Conservation (phyloP, 1,140 invertebrate genomes). For the Mylabris phalerata region DNA sequence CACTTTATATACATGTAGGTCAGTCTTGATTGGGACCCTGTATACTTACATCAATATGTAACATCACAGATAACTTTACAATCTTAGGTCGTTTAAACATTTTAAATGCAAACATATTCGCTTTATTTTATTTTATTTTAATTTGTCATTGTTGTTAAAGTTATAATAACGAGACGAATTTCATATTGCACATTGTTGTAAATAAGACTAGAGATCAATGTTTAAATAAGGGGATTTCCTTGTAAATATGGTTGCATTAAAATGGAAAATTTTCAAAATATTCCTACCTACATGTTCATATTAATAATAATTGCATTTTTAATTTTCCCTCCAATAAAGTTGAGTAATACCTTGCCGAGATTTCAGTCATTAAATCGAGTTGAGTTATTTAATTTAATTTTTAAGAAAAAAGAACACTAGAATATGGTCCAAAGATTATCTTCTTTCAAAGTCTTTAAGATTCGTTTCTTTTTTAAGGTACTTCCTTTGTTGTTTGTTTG, state of each 20-base stretch:
- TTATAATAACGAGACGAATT: background rate
- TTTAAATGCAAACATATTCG: constrained; percentile 18
- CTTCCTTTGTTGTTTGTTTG: too few relatives aligned
- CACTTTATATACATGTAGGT: background rate
- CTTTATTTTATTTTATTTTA: background rate
- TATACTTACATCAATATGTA: constrained; percentile 17
- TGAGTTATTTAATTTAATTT: background rate
- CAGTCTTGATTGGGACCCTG: constrained; percentile 13
- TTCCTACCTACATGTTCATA: background rate
- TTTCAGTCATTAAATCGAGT: constrained; percentile 11
- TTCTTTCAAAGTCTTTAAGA: constrained; percentile 11
- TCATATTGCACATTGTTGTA: background rate
- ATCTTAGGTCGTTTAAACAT: constrained; percentile 22
- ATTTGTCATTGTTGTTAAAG: too few relatives aligned
- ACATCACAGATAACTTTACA: constrained; percentile 26
- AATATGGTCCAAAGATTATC: constrained; percentile 12
- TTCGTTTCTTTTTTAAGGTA: background rate
- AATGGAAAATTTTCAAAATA: constrained; percentile 11
- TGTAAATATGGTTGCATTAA: constrained; percentile 8
- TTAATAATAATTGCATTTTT: too few relatives aligned
- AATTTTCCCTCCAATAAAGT: too few relatives aligned
- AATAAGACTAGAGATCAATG: background rate
- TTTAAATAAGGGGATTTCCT: background rate
- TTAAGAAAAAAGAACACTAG: constrained; percentile 2
- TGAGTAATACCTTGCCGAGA: constrained; percentile 13